phyloP scores from a whole-genome alignment of 2,888 invertebrate genomes.

The Cataglyphis rosenhaueri region DNA sequence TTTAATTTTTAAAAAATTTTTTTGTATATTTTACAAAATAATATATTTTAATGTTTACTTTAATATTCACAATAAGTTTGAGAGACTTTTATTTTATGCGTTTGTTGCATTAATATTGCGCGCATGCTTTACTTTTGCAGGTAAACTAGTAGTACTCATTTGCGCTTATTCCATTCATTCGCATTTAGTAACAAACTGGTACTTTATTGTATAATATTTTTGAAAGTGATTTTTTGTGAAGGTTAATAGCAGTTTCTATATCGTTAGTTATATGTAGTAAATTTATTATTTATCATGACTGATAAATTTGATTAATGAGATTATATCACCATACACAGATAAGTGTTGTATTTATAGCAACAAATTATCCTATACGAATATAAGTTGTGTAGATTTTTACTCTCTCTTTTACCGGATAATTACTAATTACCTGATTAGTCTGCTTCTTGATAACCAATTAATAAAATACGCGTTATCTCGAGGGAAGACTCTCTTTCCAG shows the following conservation, averaged over 20 bases:
- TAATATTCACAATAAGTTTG: not conserved
- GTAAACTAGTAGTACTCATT: too few species aligned
- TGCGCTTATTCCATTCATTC: too few species aligned
- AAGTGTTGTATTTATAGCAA: not conserved
- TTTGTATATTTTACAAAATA: not conserved
- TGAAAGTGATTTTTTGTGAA: not conserved
- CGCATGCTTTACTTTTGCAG: too few species aligned
- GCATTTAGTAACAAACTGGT: not conserved
- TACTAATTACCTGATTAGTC: slow-evolving; percentile 22
- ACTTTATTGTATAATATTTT: not conserved
- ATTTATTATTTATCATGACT: not conserved
- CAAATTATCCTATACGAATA: not conserved
- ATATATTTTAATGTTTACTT: slow-evolving; percentile 17
- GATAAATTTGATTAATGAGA: not conserved
- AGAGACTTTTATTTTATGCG: too few species aligned
- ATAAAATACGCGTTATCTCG: slow-evolving; percentile 45
- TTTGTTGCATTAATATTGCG: too few species aligned
- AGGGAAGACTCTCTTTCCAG: not conserved
- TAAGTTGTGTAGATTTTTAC: not conserved
- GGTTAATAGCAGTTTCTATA: not conserved
- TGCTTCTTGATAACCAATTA: slow-evolving; percentile 34
- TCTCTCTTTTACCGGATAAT: not conserved
- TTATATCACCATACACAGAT: not conserved
- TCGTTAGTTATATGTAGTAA: not conserved
- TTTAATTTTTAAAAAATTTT: too few species aligned